phyloP scores from a whole-genome alignment of 1,140 invertebrate species.

The Hycleus phaleratus region DNA sequence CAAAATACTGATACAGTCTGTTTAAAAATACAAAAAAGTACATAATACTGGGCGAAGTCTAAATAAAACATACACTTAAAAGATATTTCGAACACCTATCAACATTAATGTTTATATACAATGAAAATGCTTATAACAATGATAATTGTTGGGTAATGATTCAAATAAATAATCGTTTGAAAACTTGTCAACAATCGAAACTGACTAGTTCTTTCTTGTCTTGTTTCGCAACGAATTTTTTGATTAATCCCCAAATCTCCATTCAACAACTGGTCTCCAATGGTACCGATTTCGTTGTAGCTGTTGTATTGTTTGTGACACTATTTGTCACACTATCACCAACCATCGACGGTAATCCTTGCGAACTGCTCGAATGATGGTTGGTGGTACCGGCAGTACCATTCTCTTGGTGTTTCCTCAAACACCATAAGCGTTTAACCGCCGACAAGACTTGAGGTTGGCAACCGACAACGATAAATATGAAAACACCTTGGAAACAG shows the following conservation, averaged over 20 bases:
- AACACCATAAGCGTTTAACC: constrained; percentile 56
- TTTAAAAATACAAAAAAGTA: not conserved
- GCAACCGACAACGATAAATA: constrained; percentile 81
- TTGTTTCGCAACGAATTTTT: too few relatives aligned
- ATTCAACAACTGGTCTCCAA: constrained; percentile 50
- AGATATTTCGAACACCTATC: too few relatives aligned
- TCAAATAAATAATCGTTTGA: too few relatives aligned
- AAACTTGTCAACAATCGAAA: too few relatives aligned
- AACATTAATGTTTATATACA: too few relatives aligned
- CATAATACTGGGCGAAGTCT: constrained; percentile 8
- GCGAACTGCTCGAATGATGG: constrained; percentile 57
- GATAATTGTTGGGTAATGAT: too few relatives aligned
- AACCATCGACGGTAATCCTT: constrained; percentile 63
- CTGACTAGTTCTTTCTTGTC: too few relatives aligned
- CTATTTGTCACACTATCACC: constrained; percentile 55
- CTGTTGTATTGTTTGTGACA: constrained; percentile 32
- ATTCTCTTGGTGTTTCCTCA: constrained; percentile 47
- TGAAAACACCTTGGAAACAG: constrained; percentile 78
- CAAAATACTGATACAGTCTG: too few relatives aligned
- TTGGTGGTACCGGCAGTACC: constrained; percentile 46
- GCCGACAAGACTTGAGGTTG: constrained; percentile 73
- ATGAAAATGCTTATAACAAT: too few relatives aligned
- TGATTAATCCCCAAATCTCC: constrained; percentile 1
- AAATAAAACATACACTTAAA: not conserved
- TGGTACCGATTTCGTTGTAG: constrained; percentile 39